Evolutionary conservation across 2,113 vertebrate genomes (phyloP).

Genomic region (Upupa epops): DNA sequence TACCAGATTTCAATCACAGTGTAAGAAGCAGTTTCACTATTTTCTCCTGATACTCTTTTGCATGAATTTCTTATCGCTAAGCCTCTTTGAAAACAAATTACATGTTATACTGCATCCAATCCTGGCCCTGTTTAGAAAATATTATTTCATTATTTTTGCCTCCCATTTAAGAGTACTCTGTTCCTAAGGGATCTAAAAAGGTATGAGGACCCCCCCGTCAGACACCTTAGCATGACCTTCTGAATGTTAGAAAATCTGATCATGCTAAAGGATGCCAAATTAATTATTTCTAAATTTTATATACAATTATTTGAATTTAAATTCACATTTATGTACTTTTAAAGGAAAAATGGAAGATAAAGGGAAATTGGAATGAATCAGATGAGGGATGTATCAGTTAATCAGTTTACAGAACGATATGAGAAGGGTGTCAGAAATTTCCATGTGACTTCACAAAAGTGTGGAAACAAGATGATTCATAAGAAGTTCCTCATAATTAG

Average conservation of each 20-base stretch:
- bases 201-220: rapidly evolving
- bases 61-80: not conserved
- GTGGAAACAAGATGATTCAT: not conserved
- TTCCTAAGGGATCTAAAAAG: not conserved
- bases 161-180: rapidly evolving
- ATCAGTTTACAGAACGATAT: not conserved
- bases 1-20: not conserved
- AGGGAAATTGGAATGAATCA: not conserved
- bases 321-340: not conserved
- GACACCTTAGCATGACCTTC: not conserved
- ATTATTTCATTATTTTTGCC: not conserved
- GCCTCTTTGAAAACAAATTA: not conserved
- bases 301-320: not conserved
- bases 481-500: not conserved
- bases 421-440: not conserved
- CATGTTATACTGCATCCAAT: not conserved
- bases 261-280: not conserved
- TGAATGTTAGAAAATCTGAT: not conserved
- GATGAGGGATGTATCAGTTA: not conserved
- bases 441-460: not conserved
- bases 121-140: not conserved
- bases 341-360: not conserved
- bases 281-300: not conserved
- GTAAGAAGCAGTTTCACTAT: not conserved
- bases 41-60: not conserved